A percentile compares a stretch with the other conserved stretches of the same genome.
phyloP scores from a whole-genome alignment of 1,140 invertebrate species.

The Ips typographus region DNA sequence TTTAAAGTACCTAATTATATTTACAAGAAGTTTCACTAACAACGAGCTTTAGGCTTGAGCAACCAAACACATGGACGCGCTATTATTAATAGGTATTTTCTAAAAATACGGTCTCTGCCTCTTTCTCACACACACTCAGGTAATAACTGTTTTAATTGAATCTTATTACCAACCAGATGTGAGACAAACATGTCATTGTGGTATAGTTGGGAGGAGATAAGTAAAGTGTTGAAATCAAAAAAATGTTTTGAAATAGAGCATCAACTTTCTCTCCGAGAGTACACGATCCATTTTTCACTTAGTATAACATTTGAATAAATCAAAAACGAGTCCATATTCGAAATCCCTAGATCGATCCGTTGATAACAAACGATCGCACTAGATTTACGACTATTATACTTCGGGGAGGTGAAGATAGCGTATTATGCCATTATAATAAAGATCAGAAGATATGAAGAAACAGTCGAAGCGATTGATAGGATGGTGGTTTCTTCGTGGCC shows the following conservation, averaged over 20 bases:
- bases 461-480: not conserved
- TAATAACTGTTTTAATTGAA: not conserved
- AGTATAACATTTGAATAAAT: not conserved
- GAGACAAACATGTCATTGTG: not conserved
- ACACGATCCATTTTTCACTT: no score
- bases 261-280: no score
- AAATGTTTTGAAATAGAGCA: no score
- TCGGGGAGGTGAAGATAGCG: slow-evolving; percentile 16
- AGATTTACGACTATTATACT: slow-evolving; percentile 20
- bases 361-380: slow-evolving; percentile 10
- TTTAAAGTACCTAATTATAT: slow-evolving; percentile 13
- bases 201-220: no score
- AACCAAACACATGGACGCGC: slow-evolving; percentile 2
- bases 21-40: slow-evolving; percentile 15
- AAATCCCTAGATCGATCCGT: slow-evolving; percentile 12
- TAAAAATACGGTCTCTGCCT: slow-evolving; percentile 10
- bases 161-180: not conserved
- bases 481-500: not conserved
- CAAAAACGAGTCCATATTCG: not conserved
- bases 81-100: slow-evolving; percentile 16
- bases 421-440: slow-evolving; percentile 22
- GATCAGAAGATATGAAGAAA: slow-evolving; percentile 14
- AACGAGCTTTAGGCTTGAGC: not conserved
- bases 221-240: no score
- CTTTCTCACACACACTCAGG: not conserved